Base-by-base conservation (phyloP, 2,888 invertebrate species). In the Mesoligia furuncula region DNA sequence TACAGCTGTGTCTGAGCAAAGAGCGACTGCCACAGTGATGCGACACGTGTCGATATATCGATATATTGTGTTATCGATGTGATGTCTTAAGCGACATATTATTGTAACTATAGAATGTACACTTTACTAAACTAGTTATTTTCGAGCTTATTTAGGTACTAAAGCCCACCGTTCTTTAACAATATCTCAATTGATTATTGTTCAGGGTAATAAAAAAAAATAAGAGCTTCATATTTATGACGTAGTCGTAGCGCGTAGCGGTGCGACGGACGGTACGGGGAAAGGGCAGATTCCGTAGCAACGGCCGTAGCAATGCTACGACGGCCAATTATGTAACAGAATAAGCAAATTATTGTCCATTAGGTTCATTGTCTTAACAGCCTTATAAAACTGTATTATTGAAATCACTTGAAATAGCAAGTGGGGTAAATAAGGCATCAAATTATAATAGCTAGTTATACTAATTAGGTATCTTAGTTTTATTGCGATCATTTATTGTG, bases 1-100 rank as follows among this genome's bases (percentile, higher is more conserved):
- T 94, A 93, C 96, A 95, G 95, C 95, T 95, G 95, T 93, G 94
- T 92, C 95, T 94, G 94, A 95, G 93, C 92, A 94, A 94, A 91
- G 93, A 91, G 92, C 82, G 71, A 72, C 87, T 86, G 74, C 71
- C 54, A 36, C 89, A 93, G 92, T 57, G 93, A 87, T 80, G 92
- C 45, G 79, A 64, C 57, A 76, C n/a, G 2, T 62, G n/a, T 78
- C 71, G 74, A 78, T 81, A 81, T 61, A 13, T 77, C 73, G 70
- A 74, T 81, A 82, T 20, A 48, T 57, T 48, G 45, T 67, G n/a
- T 73, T 31, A 4, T 45, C 4, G 13, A 13, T 42, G 42, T 42
- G 45, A 13, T 45, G 4, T 45, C 45, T 39, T 42, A 45, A 13
- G 0, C 3, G 45, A 45, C 13, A 36, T 82, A 31, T 45, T 82